Evolutionary conservation across 2,113 vertebrate species (phyloP), one percentile per base, ranked within the genome.

Genomic region (Dromas ardeola): DNA sequence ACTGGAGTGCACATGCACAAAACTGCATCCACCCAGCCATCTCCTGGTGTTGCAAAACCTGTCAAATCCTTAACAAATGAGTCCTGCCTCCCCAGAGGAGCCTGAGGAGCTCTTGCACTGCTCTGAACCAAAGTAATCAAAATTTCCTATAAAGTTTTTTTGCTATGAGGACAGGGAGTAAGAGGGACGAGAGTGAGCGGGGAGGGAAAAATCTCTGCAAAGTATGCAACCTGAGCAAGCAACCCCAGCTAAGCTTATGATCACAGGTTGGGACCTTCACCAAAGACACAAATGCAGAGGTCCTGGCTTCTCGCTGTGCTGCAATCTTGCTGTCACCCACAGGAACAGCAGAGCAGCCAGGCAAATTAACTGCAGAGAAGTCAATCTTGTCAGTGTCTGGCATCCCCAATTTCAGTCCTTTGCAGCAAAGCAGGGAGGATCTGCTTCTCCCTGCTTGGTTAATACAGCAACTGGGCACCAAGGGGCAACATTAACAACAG

Each of bases 1-100:
- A 65, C 29, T 29, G 32, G 21, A 17, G 3, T 1, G 1, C 0
- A 0, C 5, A 20, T 5, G 22, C 21, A 27, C 6, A 29, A 4
- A 10, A 8, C 19, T 26, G 20, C 56, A 45, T 2, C 49, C 36
- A 45, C 29, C 32, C 66, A 40, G 27, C 62, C 58, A 38, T 16
- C 72, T 42, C 40, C 59, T 26, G 25, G 27, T 17, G 19, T 1
- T 56, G n/a, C 2, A 1, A 84, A 23, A 15, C 1, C 0, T 2
- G 47, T 21, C 45, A 53, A 42, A 40, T 9, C 65, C 61, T 38
- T 63, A 20, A 36, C 16, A 53, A 58, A 11, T 1, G 2, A 85
- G 14, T 17, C 38, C 56, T 6, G 2, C 36, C 26, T 78, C 20
- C 42, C 27, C 38, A 49, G 30, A 70, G 45, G 26, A 61, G 59